Conservation (phyloP, 1,140 invertebrate genomes). For the Teleopsis dalmanni region DNA sequence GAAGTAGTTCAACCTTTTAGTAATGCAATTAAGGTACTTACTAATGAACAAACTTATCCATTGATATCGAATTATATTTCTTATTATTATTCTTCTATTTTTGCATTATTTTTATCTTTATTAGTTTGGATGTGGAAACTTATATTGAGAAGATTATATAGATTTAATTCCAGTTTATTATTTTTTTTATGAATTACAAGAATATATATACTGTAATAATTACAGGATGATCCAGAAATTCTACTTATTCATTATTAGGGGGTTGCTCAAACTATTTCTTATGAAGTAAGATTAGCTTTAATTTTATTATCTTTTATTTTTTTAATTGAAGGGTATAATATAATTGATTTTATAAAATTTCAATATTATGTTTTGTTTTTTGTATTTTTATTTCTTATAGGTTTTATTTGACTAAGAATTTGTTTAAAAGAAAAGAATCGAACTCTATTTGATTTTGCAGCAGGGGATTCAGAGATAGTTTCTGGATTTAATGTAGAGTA, state of each 20-base stretch:
- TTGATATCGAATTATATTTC: not conserved
- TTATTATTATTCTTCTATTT: not conserved
- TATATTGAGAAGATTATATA: not conserved
- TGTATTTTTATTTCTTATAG: conserved; percentile 46
- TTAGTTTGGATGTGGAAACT: not conserved
- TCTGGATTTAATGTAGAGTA: conserved; percentile 72
- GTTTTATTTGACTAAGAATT: conserved; percentile 51
- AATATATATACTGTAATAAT: not conserved
- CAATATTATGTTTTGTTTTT: conserved; percentile 46
- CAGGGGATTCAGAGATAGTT: conserved; percentile 66
- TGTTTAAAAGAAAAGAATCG: conserved; percentile 64
- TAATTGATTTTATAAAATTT: conserved; percentile 18
- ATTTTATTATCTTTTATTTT: not conserved
- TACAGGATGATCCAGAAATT: not conserved
- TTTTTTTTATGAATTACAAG: not conserved
- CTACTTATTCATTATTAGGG: not conserved
- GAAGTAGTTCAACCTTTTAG: not conserved
- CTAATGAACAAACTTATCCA: not conserved
- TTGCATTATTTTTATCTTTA: not conserved
- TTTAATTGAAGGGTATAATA: not conserved
- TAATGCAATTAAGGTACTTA: not conserved
- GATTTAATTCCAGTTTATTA: not conserved
- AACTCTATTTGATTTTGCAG: conserved; percentile 69
- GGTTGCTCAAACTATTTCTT: not conserved
- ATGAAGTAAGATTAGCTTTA: not conserved